Conservation (phyloP, 2,888 invertebrate genomes). For the Allophyes oxyacanthae region DNA sequence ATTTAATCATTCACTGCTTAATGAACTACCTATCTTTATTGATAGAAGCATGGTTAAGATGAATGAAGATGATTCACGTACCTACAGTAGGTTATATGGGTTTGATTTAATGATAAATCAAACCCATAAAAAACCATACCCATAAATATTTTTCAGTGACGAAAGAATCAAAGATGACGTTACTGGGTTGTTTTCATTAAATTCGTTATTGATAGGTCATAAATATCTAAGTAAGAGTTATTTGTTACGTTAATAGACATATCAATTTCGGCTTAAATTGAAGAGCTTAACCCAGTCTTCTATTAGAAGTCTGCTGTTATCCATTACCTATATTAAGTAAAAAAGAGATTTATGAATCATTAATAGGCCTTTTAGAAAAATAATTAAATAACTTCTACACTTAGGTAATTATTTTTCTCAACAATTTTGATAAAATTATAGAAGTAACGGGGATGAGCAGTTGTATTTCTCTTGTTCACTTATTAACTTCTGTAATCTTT, state of each 20-base stretch:
- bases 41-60: slow-evolving; percentile 6
- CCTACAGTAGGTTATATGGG: slow-evolving; percentile 28
- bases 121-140: too few relatives aligned
- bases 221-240: too few relatives aligned
- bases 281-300: too few relatives aligned
- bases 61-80: slow-evolving; percentile 34
- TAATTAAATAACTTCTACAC: too few relatives aligned
- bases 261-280: too few relatives aligned
- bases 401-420: too few relatives aligned
- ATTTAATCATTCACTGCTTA: background rate
- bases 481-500: background rate
- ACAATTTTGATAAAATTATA: background rate
- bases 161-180: background rate
- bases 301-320: too few relatives aligned
- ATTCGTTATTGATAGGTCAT: too few relatives aligned
- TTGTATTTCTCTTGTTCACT: slow-evolving; percentile 7
- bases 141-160: background rate
- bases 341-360: too few relatives aligned
- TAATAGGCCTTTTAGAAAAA: too few relatives aligned
- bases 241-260: too few relatives aligned
- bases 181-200: background rate
- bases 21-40: background rate
- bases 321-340: too few relatives aligned
- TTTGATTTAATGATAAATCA: slow-evolving; percentile 18
- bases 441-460: slow-evolving; percentile 4